Conservation (phyloP, 1,140 invertebrate genomes). For the Medauroidea extradentata region DNA sequence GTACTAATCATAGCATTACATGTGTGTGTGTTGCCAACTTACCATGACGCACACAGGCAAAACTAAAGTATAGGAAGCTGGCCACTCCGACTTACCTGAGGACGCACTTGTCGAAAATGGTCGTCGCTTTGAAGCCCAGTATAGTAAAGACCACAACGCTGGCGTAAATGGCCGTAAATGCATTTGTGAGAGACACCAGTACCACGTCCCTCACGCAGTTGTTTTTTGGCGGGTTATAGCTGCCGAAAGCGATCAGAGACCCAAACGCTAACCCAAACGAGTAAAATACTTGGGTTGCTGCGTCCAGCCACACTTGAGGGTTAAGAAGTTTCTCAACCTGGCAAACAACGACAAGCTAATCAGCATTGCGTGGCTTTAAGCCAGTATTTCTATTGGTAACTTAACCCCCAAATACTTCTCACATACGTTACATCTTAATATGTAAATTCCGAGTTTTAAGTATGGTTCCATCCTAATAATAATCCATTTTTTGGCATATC, state of each 20-base stretch:
- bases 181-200: constrained; percentile 84
- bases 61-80: constrained; percentile 1
- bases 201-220: constrained; percentile 88
- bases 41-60: not conserved
- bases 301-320: constrained; percentile 87
- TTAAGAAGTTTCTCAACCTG: constrained; percentile 74
- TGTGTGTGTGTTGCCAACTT: no score
- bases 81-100: constrained; percentile 54
- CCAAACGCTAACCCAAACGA: constrained; percentile 91
- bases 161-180: constrained; percentile 88
- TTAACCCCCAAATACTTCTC: no score
- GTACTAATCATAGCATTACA: no score
- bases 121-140: constrained; percentile 80
- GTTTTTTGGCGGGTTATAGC: constrained; percentile 86
- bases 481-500: no score
- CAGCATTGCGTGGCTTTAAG: no score
- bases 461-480: no score
- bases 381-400: no score
- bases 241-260: constrained; percentile 85
- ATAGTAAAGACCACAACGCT: constrained; percentile 88
- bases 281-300: constrained; percentile 94
- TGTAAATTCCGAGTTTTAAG: no score
- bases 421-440: no score
- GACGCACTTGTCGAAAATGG: constrained; percentile 74
- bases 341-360: constrained; percentile 6